Evolutionary conservation across 2,113 vertebrate genomes (phyloP).

Genomic region (Mola mola): DNA sequence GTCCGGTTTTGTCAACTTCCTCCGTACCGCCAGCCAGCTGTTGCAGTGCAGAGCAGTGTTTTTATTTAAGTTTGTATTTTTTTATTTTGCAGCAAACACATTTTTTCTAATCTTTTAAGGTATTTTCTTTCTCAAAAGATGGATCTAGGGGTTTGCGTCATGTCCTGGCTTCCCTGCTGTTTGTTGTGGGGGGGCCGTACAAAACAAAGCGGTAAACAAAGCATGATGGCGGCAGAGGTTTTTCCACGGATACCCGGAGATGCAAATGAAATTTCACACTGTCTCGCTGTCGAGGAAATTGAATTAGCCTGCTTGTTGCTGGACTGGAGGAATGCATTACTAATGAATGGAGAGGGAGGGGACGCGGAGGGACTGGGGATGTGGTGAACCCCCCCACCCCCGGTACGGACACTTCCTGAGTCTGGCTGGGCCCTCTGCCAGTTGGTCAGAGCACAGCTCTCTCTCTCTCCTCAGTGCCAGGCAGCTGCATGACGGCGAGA

Average conservation of each 20-base stretch:
- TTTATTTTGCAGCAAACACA: not conserved
- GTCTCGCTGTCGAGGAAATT: conserved; percentile 74
- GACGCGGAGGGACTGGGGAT: not conserved
- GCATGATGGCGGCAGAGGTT: conserved; percentile 30
- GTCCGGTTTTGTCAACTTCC: conserved; percentile 69
- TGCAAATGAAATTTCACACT: conserved; percentile 76
- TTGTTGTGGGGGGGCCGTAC: conserved; percentile 28
- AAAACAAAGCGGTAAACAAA: conserved; percentile 62
- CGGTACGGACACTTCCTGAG: conserved; percentile 67
- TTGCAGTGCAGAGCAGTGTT: too few relatives aligned
- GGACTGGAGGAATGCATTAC: conserved; percentile 76
- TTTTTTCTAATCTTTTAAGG: not conserved
- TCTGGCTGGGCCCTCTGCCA: conserved; percentile 65
- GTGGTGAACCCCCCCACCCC: not conserved
- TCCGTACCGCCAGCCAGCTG: conserved; percentile 72
- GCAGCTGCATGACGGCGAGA: conserved; percentile 63
- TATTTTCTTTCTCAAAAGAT: not conserved
- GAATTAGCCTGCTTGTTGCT: conserved; percentile 74
- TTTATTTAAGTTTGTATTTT: too few relatives aligned
- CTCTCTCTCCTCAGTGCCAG: conserved; percentile 46
- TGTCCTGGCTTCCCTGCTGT: conserved; percentile 38
- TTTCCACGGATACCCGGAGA: conserved; percentile 30
- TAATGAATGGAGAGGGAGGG: conserved; percentile 74
- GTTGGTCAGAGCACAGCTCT: conserved; percentile 34
- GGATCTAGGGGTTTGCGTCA: conserved; percentile 23